Evolutionary conservation across 2,888 invertebrate species (phyloP).

Genomic region (Xestia ashworthii): DNA sequence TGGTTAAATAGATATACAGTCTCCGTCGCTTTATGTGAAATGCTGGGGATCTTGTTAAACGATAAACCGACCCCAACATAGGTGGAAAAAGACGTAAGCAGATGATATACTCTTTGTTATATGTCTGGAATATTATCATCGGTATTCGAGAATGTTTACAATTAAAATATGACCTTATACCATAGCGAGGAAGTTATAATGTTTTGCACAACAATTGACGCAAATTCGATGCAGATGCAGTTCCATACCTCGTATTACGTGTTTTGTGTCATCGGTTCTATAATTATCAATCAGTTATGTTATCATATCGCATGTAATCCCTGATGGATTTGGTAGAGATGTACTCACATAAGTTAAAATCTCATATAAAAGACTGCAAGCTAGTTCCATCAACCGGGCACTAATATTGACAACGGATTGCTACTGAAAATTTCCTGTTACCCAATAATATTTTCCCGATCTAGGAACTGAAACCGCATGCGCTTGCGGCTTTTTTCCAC

Average conservation of each 20-base stretch:
- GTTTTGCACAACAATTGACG: constrained; percentile 37
- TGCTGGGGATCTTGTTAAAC: background rate
- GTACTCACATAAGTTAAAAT: background rate
- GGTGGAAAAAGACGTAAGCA: background rate
- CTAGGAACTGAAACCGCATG: background rate
- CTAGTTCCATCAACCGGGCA: background rate
- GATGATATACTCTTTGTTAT: background rate
- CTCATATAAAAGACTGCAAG: background rate
- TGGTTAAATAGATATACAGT: background rate
- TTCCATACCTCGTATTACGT: background rate
- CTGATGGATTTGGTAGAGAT: background rate
- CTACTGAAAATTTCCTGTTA: background rate
- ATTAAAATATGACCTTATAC: constrained; percentile 19
- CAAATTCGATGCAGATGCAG: background rate
- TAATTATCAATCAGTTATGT: background rate
- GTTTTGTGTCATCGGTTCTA: background rate
- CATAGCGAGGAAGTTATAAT: constrained; percentile 13
- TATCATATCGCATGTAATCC: background rate
- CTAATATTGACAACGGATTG: background rate
- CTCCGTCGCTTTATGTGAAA: background rate
- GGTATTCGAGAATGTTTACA: constrained; percentile 39
- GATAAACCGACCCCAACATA: background rate
- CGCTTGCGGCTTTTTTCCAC: background rate
- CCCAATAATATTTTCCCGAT: background rate
- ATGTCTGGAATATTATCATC: constrained; percentile 3